These are phyloP conservation scores for Lutraria lutraria DNA, from an alignment of 2,888 invertebrate species.

Conservation along the genomic window DNA sequence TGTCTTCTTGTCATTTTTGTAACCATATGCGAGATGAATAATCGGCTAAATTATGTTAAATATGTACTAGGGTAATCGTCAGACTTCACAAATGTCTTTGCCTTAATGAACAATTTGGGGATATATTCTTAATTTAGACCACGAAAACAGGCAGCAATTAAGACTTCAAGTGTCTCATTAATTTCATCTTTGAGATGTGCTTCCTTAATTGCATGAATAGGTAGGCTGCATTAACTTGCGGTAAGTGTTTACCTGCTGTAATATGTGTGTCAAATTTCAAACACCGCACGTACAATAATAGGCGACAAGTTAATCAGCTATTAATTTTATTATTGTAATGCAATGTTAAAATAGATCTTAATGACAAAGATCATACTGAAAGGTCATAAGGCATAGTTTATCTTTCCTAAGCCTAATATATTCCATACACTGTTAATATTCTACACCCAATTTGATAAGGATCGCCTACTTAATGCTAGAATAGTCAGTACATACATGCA, in stretches of 20 bases:
- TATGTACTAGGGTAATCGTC: neutral
- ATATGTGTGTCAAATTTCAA: neutral
- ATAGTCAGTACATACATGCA: too few relatives aligned
- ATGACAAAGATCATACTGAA: too few relatives aligned
- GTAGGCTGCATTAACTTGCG: neutral
- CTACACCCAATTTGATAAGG: too few relatives aligned
- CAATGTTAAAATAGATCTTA: too few relatives aligned
- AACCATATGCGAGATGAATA: neutral
- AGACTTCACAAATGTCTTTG: neutral
- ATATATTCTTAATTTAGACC: neutral
- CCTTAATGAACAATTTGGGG: neutral
- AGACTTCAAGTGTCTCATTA: neutral
- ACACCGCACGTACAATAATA: too few relatives aligned
- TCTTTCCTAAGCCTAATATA: too few relatives aligned
- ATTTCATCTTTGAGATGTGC: neutral
- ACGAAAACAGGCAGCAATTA: neutral
- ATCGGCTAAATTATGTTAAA: constrained; percentile 1
- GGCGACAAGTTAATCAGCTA: too few relatives aligned
- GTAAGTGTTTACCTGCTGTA: neutral
- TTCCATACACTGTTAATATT: too few relatives aligned
- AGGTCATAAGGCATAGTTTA: too few relatives aligned
- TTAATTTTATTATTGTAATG: too few relatives aligned
- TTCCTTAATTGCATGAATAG: neutral
- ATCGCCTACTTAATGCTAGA: too few relatives aligned
- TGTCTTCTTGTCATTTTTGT: neutral